Conservation (phyloP, 1,140 invertebrate genomes). For the Philaenus spumarius region DNA sequence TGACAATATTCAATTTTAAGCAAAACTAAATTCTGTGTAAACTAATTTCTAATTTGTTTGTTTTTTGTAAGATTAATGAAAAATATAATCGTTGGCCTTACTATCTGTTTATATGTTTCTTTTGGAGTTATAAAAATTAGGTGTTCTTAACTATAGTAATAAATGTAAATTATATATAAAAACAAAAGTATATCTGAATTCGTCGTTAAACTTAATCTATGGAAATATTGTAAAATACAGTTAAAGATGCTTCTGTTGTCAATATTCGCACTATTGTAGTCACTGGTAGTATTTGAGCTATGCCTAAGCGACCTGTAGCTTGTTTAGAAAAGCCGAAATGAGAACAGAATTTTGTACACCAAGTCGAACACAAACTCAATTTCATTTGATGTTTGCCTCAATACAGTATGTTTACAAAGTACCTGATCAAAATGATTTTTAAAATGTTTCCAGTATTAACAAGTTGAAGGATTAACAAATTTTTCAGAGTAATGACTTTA, state of each 20-base stretch:
- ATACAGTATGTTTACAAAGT: too few relatives aligned
- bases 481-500: too few relatives aligned
- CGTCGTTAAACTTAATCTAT: conserved; percentile 7
- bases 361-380: too few relatives aligned
- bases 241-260: background rate
- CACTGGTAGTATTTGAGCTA: too few relatives aligned
- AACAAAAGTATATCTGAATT: conserved; percentile 13
- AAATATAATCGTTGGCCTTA: conserved; percentile 21
- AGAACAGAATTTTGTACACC: too few relatives aligned
- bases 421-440: too few relatives aligned
- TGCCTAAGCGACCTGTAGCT: too few relatives aligned
- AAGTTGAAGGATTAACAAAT: too few relatives aligned
- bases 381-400: too few relatives aligned
- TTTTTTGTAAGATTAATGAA: conserved; percentile 18
- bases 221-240: conserved; percentile 10
- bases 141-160: conserved; percentile 15
- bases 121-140: conserved; percentile 14
- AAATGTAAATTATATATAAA: conserved; percentile 15
- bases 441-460: too few relatives aligned
- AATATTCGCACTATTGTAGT: too few relatives aligned
- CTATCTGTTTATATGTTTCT: conserved; percentile 18
- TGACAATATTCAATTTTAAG: conserved; percentile 18
- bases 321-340: too few relatives aligned
- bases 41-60: conserved; percentile 13
- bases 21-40: conserved; percentile 17